Evolutionary conservation across 1,140 invertebrate species (phyloP).

Genomic region (Philotrypesis tridentata): DNA sequence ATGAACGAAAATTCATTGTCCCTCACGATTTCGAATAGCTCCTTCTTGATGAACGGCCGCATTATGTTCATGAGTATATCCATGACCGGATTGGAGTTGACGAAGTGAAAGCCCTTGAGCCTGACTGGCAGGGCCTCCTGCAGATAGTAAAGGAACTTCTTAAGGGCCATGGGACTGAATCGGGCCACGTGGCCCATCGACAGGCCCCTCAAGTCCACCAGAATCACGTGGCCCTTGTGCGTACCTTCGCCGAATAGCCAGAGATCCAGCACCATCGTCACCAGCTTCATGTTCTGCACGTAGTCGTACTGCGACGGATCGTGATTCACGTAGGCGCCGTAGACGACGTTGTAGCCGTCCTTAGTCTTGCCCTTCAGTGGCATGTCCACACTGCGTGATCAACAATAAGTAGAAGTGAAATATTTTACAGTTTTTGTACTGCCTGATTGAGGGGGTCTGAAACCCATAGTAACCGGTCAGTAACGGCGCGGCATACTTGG

Average conservation of each 20-base stretch:
- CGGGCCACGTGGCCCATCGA: constrained; percentile 48
- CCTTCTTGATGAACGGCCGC: constrained; percentile 80
- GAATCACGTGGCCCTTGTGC: constrained; percentile 41
- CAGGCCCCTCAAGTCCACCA: constrained; percentile 36
- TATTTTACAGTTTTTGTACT: neutral
- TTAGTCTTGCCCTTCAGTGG: constrained; percentile 38
- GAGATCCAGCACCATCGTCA: constrained; percentile 48
- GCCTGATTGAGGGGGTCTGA: too few species aligned
- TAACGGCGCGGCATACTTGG: too few species aligned
- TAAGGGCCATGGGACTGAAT: constrained; percentile 33
- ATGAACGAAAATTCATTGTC: neutral
- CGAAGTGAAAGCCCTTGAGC: constrained; percentile 78
- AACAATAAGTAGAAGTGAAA: neutral
- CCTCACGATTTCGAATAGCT: constrained; percentile 74
- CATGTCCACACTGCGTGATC: constrained; percentile 5
- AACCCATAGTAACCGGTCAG: too few species aligned
- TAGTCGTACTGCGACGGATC: constrained; percentile 47
- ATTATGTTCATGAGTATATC: constrained; percentile 78
- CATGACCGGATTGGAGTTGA: constrained; percentile 78
- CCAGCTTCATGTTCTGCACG: constrained; percentile 28
- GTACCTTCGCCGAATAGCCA: constrained; percentile 43
- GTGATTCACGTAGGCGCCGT: constrained; percentile 7
- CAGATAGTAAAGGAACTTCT: constrained; percentile 51
- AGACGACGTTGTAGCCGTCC: constrained; percentile 51
- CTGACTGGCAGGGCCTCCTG: constrained; percentile 76